Evolutionary conservation across 2,113 vertebrate species (phyloP), one percentile per base, ranked within the genome.

Genomic region (Anser cygnoides): DNA sequence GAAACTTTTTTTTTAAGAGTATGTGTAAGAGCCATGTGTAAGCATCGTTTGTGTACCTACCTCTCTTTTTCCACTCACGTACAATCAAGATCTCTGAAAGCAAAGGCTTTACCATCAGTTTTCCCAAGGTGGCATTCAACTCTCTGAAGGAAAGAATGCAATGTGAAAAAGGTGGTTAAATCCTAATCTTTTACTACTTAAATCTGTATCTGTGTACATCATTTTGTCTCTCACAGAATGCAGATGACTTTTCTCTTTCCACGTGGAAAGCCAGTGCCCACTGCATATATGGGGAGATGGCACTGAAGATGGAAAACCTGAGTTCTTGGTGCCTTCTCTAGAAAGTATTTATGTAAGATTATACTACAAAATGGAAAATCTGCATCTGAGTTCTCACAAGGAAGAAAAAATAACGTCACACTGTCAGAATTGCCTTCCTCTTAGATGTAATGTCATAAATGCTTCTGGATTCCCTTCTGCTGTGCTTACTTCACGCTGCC

Each of bases 1-100:
- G 3, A 28, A 13, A 13, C 26, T 55, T n/a, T 12, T 31, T 31
- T 10, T 14, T 19, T 13, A 23, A 0, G 13, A 3, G 3, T 4
- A 12, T 37, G 21, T 49, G 46, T 21, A 49, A 22, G 46, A 49
- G 18, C 26, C 19, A 3, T 17, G n/a, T 7, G 15, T 37, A 43
- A 79, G 21, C 31, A 76, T 67, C 43, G 6, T 28, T 50, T 31
- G 5, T 2, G 0, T 46, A 11, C 10, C 25, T 55, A 11, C 10
- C 25, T 50, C 14, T 84, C 25, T 22, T 66, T 41, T 37, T 23
- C 43, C 58, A 50, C 31, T 57, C 35, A 7, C 10, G 26, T 70
- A 11, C 67, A 12, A 0, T 12, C n/a, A 11, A 68, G 22, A 22
- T 66, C 9, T 85, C 46, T 20, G 31, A 72, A 85, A 90, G 41